Conservation (phyloP, 2,113 vertebrate species). For the Sula dactylatra region DNA sequence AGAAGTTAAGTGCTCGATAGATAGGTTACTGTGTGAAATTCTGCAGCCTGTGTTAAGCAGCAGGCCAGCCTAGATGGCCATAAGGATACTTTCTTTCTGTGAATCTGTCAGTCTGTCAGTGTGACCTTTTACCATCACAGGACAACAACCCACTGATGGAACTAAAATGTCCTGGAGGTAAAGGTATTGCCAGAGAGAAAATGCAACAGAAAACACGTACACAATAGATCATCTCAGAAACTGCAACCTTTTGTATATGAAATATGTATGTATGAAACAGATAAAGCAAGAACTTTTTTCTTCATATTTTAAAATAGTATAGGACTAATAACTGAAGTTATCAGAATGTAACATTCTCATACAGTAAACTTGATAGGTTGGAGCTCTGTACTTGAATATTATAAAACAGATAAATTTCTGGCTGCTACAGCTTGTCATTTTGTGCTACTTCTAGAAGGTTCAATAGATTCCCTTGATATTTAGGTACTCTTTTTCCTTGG, state of each 20-base stretch:
- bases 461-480: neutral
- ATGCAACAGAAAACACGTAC: neutral
- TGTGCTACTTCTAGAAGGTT: neutral
- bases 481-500: neutral
- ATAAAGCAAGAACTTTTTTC: neutral
- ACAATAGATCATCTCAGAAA: neutral
- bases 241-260: neutral
- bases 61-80: neutral
- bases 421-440: neutral
- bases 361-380: neutral
- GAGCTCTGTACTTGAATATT: neutral
- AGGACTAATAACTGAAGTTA: neutral
- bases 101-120: neutral
- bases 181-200: neutral
- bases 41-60: neutral
- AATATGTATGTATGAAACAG: neutral
- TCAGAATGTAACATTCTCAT: neutral
- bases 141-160: neutral
- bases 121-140: neutral
- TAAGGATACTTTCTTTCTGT: neutral
- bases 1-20: neutral
- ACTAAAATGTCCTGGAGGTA: neutral
- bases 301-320: neutral
- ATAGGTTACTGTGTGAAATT: neutral
- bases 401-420: neutral